Base-by-base conservation (phyloP, 2,113 vertebrate species). In the Nerophis lumbriciformis region DNA sequence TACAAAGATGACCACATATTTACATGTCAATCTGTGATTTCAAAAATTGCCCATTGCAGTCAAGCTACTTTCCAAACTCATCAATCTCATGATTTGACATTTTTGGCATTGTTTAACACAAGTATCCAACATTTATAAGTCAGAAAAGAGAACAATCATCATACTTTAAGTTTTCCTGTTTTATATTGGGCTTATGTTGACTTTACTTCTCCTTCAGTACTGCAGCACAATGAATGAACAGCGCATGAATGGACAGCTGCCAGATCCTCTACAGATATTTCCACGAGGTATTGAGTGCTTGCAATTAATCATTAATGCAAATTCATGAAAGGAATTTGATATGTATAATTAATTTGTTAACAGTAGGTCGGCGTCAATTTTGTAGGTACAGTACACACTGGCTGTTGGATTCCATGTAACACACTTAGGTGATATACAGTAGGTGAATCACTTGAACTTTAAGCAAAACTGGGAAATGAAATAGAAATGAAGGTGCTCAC, bases 201-300 rank as follows among this genome's bases (percentile, higher is more conserved):
- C 51, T 90, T 69, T 90, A 37, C 5, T 49, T 90, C 63, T 86
- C 65, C 79, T 91, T 77, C 82, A 99, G 97, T 98, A 99, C 88
- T 95, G 88, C 87, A 95, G 93, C 83, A 97, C 94, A 71, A 90
- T 98, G 87, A 93, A 94, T 88, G 96, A 99, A 71, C 94, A 98
- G 81, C 94, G 96, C 69, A 92, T 95, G 84, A 96, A 95, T 81
- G 94, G 95, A 79, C 91, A 94, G 69, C 72, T 96, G 84, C 93
- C 93, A 58, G 96, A 98, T 79, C 97, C 97, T 66, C 91, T 98
- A 2, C 95, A 98, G 90, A 99, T 99, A 83, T 99, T 95, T 91
- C 96, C 96, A 73, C 82, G 88, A 90, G 90, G 90, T 91, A 88
- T 39, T 15, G 12, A 54, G 44, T 78, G 58, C 19, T 69, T 48